Evolutionary conservation across 2,797 vertebrate species (phyloP).

Genomic region (Oreochromis mossambicus): DNA sequence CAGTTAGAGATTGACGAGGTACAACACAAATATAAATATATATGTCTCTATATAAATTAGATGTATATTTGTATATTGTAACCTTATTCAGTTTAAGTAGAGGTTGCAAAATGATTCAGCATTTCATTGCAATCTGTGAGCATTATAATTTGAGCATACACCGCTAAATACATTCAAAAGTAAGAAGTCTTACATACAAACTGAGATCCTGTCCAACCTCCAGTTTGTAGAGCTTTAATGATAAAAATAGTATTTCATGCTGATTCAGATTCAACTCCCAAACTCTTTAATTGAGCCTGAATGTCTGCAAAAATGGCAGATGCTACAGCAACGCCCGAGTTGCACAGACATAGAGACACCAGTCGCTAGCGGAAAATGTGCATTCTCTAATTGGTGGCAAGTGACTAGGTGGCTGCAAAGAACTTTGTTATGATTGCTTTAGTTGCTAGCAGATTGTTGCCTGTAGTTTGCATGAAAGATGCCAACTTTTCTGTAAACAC

Average conservation of each 20-base stretch:
- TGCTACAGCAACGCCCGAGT: background rate
- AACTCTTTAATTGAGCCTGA: background rate
- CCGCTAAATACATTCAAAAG: background rate
- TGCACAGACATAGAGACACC: background rate
- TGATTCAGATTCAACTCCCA: conserved; percentile 4
- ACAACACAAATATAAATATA: too few species aligned
- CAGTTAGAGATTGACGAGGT: too few species aligned
- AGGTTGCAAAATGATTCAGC: background rate
- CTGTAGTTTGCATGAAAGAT: background rate
- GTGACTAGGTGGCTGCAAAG: background rate
- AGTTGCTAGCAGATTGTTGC: background rate
- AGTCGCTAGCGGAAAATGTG: background rate
- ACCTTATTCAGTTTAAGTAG: background rate
- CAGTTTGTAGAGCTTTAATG: background rate
- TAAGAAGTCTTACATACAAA: background rate
- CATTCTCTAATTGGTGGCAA: background rate
- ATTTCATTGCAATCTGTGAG: background rate
- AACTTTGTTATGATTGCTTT: background rate
- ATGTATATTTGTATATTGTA: background rate
- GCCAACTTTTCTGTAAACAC: background rate
- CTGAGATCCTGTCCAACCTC: background rate
- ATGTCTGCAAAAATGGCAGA: background rate
- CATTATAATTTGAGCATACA: background rate
- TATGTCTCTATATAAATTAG: background rate
- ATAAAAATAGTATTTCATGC: background rate